These are phyloP conservation scores for Caloenas nicobarica DNA, from an alignment of 2,113 vertebrate species.

Conservation along the genomic window DNA sequence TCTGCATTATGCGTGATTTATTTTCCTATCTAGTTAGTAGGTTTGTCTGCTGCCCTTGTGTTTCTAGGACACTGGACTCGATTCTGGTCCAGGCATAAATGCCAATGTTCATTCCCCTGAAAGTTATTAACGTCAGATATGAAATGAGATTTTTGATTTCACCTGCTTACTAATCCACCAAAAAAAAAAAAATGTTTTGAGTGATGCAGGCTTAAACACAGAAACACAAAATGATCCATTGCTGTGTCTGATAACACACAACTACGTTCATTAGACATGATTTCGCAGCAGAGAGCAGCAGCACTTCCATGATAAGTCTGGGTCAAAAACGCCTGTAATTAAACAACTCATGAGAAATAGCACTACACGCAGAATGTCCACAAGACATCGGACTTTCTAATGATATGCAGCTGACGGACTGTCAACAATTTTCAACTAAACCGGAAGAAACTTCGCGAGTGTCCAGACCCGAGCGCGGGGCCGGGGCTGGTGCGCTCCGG, in stretches of 20 bases:
- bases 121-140: constrained; percentile 89
- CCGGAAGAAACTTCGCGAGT: neutral
- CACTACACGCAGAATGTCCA: constrained; percentile 36
- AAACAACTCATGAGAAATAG: constrained; percentile 74
- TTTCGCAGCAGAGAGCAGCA: constrained; percentile 71
- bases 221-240: constrained; percentile 72
- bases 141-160: constrained; percentile 88
- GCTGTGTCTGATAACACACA: constrained; percentile 71
- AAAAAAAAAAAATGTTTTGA: constrained; percentile 57
- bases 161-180: constrained; percentile 81
- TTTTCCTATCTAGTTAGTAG: constrained; percentile 86
- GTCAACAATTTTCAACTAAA: neutral
- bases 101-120: constrained; percentile 85
- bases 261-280: constrained; percentile 72
- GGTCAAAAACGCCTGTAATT: constrained; percentile 77
- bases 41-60: constrained; percentile 84
- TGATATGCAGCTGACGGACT: neutral
- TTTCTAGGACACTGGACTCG: constrained; percentile 83
- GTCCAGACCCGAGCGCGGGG: neutral
- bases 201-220: constrained; percentile 72
- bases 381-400: neutral
- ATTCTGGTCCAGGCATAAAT: constrained; percentile 84
- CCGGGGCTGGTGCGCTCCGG: neutral
- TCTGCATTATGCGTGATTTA: constrained; percentile 89
- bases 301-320: constrained; percentile 66